A percentile compares a stretch with the other conserved stretches of the same genome.
phyloP scores from a whole-genome alignment of 2,113 vertebrate species.

The Steatornis caripensis region DNA sequence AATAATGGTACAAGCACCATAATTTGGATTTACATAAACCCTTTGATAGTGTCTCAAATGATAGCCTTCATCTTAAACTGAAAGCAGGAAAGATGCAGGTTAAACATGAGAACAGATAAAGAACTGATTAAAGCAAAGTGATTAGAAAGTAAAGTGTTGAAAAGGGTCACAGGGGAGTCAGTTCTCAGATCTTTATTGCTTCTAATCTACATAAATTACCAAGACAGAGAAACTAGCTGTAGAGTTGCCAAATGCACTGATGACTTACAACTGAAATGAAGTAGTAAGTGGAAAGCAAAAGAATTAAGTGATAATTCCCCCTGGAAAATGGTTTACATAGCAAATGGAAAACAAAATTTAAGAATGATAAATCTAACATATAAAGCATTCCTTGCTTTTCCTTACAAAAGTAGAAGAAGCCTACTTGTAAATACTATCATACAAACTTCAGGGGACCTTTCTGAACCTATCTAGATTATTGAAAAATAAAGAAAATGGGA shows the following conservation, averaged over 20 bases:
- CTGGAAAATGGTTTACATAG: not conserved
- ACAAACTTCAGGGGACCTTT: not conserved
- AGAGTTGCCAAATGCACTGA: slow-evolving; percentile 51
- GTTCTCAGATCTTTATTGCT: slow-evolving; percentile 54
- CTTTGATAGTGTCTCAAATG: slow-evolving; percentile 48
- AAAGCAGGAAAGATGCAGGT: slow-evolving; percentile 45
- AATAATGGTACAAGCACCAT: slow-evolving; percentile 20
- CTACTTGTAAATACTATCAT: not conserved
- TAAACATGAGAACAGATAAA: slow-evolving; percentile 55
- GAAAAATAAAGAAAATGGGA: not conserved
- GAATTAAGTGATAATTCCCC: slow-evolving; percentile 15
- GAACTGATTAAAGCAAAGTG: slow-evolving; percentile 64
- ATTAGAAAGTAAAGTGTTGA: slow-evolving; percentile 58
- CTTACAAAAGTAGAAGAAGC: not conserved
- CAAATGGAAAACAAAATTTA: slow-evolving; percentile 34
- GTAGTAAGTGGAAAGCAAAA: slow-evolving; percentile 31
- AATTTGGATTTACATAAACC: slow-evolving; percentile 39
- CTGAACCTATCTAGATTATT: not conserved
- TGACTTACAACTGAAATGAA: slow-evolving; percentile 31
- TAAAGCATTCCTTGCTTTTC: not conserved
- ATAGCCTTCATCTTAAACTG: slow-evolving; percentile 29
- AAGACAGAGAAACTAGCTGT: slow-evolving; percentile 21
- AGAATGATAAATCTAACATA: not conserved
- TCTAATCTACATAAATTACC: slow-evolving; percentile 64
- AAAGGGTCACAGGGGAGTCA: slow-evolving; percentile 48